Evolutionary conservation across 2,113 vertebrate species (phyloP), one percentile per base, ranked within the genome.

Genomic region (Malaclemys terrapin): DNA sequence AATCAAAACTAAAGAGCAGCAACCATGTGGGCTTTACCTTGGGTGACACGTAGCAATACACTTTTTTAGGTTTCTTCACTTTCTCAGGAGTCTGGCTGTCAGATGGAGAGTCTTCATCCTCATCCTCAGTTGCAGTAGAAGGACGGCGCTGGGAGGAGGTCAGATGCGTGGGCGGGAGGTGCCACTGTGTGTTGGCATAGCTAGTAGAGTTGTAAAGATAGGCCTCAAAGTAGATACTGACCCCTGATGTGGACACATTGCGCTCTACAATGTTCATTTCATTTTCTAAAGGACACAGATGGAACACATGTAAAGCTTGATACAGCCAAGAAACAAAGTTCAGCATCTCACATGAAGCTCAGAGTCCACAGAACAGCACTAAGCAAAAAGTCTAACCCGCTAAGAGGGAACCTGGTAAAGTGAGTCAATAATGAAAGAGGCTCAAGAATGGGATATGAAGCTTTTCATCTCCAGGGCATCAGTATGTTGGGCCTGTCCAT

Each of bases 61-160:
- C 99, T 97, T 99, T 99, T 98, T 99, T 99, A 88, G 99, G 99
- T 98, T 99, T 99, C 98, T 99, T 99, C 97, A 99, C 98, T 96
- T 99, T 99, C 98, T 99, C 99, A 20, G 98, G 98, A 87, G 99
- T 97, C 97, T 98, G 98, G 82, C 97, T 99, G 96, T 99, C 99
- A 87, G 99, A 99, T 78, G 99, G 99, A 83, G 99, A 99, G 98
- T 99, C 99, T 72, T 99, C 98, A 54, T 99, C 98, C 24, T 98
- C 99, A 85, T 99, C 99, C 56, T 99, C 99, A 29, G 99, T 97
- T 27, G 98, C 98, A 86, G 98, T 99, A 80, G 99, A 99, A 85
- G 99, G 99, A 93, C 99, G 99, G 95, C 99, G 98, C 97, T 99
- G 99, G 52, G 99, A 99, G 56, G 98, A 98, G 93, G 98, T 98